Base-by-base conservation (phyloP, 2,797 vertebrate species). In the Cuculus canorus region DNA sequence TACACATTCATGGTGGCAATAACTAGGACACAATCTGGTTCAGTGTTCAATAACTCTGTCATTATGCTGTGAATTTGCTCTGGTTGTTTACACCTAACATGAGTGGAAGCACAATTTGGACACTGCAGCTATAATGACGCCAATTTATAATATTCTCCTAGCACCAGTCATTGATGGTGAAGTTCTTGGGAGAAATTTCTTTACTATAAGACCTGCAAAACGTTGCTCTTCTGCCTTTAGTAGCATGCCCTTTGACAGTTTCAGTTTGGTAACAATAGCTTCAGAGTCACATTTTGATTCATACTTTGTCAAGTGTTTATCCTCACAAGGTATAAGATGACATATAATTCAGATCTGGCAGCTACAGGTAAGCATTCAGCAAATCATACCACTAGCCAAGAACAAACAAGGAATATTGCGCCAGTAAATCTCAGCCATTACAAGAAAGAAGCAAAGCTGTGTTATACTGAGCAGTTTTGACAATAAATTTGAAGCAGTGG, bases 301-400 rank as follows among this genome's bases (percentile, higher is more conserved):
- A 93, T 86, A 69, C 11, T 90, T 93, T 90, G 48, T 92, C 77
- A 85, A 54, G 41, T 22, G 88, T 92, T 71, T 84, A 86, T 79
- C 59, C 90, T 94, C 75, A 65, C 54, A 75, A 88, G 84, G 47
- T 71, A 17, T 53, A 90, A 90, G 73, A 81, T 33, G 35, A 89
- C 27, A 60, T 28, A 76, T 73, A 94, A 95, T 88, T 92, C 69
- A 85, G 59, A 70, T 73, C 53, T 95, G 93, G 79, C 79, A 96
- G 90, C 85, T 93, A 60, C 69, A 93, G 86, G 93, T 81, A 93
- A 92, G 93, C 64, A 91, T 84, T 87, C 70, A 91, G 75, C 77
- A 96, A 90, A 93, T 82, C 65, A 71, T 27, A 66, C 35, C 13
- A 2, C 68, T 66, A 77, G 82, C 92, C 90, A 91, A 90, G 89